These are phyloP conservation scores for Linnaemya tessellans DNA, from an alignment of 2,888 invertebrate genomes.

Conservation along the genomic window DNA sequence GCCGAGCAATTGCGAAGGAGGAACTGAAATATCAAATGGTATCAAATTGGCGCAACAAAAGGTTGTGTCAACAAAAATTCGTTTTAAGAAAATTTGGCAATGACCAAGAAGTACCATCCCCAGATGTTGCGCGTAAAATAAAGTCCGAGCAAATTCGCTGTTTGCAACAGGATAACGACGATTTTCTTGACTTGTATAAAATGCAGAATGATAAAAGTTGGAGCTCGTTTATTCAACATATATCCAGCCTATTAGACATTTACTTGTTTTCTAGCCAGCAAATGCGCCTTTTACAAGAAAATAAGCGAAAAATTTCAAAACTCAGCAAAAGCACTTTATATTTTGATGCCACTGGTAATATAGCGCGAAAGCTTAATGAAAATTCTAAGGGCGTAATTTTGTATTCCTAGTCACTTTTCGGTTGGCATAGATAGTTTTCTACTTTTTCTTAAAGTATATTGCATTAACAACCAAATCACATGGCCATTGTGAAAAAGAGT, in stretches of 20 bases:
- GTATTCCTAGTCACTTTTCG: conserved; percentile 15
- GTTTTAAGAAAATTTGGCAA: not conserved
- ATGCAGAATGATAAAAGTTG: conserved; percentile 39
- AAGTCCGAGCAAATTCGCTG: conserved; percentile 23
- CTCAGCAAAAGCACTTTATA: conserved; percentile 11
- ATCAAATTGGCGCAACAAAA: not conserved
- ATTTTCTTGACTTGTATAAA: conserved; percentile 4
- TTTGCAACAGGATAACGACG: not conserved
- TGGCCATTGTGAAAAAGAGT: conserved; percentile 40
- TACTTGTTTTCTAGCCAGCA: conserved; percentile 3
- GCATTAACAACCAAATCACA: conserved; percentile 1
- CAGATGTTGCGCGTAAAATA: conserved; percentile 6
- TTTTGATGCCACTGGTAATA: conserved; percentile 22
- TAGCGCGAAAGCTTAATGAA: conserved; percentile 1
- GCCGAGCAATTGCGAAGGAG: not conserved
- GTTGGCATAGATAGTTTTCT: not conserved
- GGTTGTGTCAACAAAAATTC: not conserved
- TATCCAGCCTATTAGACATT: not conserved
- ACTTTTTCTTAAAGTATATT: not conserved
- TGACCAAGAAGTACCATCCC: conserved; percentile 24
- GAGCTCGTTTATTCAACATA: conserved; percentile 7
- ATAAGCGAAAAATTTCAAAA: not conserved
- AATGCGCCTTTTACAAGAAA: not conserved
- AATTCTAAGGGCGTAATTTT: not conserved
- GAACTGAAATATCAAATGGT: not conserved